Evolutionary conservation across 2,113 vertebrate genomes (phyloP), one percentile per base, ranked within the genome.

Genomic region (Parotia lawesii): DNA sequence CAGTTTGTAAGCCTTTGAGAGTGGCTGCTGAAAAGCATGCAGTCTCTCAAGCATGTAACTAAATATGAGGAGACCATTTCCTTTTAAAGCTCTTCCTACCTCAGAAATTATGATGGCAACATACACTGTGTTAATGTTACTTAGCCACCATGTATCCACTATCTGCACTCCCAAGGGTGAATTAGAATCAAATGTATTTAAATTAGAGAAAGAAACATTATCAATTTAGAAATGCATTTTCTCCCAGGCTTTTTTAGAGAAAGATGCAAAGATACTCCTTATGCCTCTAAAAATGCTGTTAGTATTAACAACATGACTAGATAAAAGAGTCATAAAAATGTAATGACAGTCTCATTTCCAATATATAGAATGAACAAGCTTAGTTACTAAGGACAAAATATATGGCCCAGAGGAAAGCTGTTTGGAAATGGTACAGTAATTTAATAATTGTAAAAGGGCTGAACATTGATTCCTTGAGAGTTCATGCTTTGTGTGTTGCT

Each of bases 131-230:
- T 53, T 73, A 75, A 42, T 65, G 45, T 29, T 70, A 47, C 38
- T 82, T 85, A 69, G 50, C 37, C 18, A 70, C 6, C 9, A 31
- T 42, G 66, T 45, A 53, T 11, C 2, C 50, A 35, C 58, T 70
- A 38, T 83, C 19, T 75, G 29, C 38, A 47, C 23, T 91, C 50
- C 47, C 66, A 82, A 74, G 45, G 23, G 60, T 83, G 35, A 91
- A 70, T 66, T 83, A 85, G 9, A 95, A 85, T 77, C 25, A 91
- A 73, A 89, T 85, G 23, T 76, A 69, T 87, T 95, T 87, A 89
- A 57, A 90, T n/a, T 85, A 69, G n/a, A 76, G 42, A 38, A 42
- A 87, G 64, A 53, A 87, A 79, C 76, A 87, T 24, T 45, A 69
- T 65, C 40, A 76, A 15, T 82, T 95, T 86, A 87, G 66, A 85